A percentile compares a stretch with the other conserved stretches of the same genome.
Conservation (phyloP, 1,140 invertebrate genomes). For the Drosophila cardini region DNA sequence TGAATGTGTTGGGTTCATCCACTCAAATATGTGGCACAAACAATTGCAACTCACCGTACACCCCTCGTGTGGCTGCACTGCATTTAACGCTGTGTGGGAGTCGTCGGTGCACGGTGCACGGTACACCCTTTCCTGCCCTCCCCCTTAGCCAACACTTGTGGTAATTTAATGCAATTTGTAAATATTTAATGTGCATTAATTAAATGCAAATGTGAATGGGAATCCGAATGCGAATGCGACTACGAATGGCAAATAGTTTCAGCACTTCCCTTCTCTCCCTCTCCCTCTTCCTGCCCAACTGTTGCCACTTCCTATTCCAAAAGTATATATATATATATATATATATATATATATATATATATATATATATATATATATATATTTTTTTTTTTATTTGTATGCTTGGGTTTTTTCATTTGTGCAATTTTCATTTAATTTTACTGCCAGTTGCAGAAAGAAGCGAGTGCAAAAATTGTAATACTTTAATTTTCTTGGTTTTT, state of each 20-base stretch:
- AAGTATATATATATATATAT: conserved; percentile 1
- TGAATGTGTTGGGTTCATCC: neutral
- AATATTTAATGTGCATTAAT: conserved; percentile 83
- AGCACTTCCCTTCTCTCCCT: neutral
- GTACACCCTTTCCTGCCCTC: no score
- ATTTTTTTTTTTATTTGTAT: conserved; percentile 23
- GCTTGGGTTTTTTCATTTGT: conserved; percentile 25
- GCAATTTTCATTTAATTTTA: conserved; percentile 77
- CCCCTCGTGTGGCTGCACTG: neutral
- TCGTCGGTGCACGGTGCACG: no score
- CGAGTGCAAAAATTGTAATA: conserved; percentile 45
- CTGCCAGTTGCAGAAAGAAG: conserved; percentile 54
- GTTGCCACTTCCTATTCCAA: conserved; percentile 23
- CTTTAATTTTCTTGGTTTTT: conserved; percentile 37
- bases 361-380: neutral
- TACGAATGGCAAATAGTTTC: conserved; percentile 17
- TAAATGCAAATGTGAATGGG: conserved; percentile 71
- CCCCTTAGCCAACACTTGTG: conserved; percentile 18
- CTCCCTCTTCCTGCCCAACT: neutral
- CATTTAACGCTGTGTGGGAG: conserved; percentile 24
- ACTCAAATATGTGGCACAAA: conserved; percentile 40
- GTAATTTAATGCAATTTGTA: conserved; percentile 79
- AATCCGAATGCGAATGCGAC: conserved; percentile 22
- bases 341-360: conserved; percentile 15
- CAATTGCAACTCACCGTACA: conserved; percentile 14